Percentiles rank a stretch among this genome's conserved stretches.
phyloP scores from a whole-genome alignment of 2,797 vertebrate species.

The Rhinatrema bivittatum region DNA sequence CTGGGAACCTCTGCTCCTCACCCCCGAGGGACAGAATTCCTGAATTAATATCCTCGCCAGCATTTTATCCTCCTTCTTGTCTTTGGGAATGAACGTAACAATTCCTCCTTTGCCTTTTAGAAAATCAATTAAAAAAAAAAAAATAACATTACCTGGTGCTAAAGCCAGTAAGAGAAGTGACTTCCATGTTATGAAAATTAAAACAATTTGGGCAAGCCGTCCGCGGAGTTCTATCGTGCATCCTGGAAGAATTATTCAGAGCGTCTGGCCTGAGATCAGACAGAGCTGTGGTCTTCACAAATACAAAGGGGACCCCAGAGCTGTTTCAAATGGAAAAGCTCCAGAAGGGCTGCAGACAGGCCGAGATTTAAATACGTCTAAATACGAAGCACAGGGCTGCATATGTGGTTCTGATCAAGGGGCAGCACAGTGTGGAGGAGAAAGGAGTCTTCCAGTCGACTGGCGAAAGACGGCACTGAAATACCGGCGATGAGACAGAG shows the following conservation, averaged over 20 bases:
- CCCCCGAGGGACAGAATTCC: constrained; percentile 18
- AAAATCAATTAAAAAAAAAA: constrained; percentile 15
- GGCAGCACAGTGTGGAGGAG: constrained; percentile 20
- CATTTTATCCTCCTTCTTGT: constrained; percentile 22
- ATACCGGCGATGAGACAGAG: no score
- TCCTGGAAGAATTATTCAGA: constrained; percentile 26
- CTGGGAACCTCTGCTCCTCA: constrained; percentile 1
- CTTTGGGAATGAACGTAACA: background rate
- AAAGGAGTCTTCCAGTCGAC: constrained; percentile 32
- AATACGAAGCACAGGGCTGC: constrained; percentile 27
- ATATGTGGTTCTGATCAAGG: constrained; percentile 29
- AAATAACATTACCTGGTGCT: background rate
- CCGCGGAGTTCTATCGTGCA: constrained; percentile 1
- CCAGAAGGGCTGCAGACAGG: constrained; percentile 11
- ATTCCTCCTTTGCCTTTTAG: constrained; percentile 16
- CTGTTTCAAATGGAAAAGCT: constrained; percentile 29
- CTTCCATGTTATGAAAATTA: constrained; percentile 7
- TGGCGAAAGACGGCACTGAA: no score
- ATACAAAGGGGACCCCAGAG: background rate
- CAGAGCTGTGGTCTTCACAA: constrained; percentile 20
- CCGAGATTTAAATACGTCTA: constrained; percentile 33
- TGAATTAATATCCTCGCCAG: constrained; percentile 24
- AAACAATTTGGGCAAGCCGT: constrained; percentile 27
- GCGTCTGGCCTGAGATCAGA: constrained; percentile 35
- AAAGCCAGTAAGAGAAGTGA: background rate